phyloP scores from a whole-genome alignment of 2,797 vertebrate species.

The Mormyrus proboscirostris region DNA sequence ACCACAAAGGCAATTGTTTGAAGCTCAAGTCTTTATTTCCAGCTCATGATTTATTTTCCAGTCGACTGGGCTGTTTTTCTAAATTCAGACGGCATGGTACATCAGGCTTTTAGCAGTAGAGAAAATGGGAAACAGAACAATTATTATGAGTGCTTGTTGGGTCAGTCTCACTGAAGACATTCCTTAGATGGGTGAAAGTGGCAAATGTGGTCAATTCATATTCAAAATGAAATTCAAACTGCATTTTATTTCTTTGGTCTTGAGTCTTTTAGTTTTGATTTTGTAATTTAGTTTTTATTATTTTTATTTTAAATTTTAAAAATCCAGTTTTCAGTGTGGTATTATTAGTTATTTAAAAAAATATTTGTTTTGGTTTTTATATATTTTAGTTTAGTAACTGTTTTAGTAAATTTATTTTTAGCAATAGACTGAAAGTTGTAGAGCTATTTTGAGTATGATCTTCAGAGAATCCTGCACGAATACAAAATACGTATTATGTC shows the following conservation, averaged over 20 bases:
- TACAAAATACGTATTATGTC: neutral
- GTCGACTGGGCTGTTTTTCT: neutral
- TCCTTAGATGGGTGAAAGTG: neutral
- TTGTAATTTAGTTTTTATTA: neutral
- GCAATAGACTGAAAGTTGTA: neutral
- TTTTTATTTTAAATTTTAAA: neutral
- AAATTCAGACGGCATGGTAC: neutral
- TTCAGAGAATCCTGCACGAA: neutral
- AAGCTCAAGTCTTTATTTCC: neutral
- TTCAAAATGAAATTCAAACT: neutral
- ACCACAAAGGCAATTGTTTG: neutral
- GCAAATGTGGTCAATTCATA: neutral
- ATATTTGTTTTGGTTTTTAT: neutral
- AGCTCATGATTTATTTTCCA: slow-evolving; percentile 1
- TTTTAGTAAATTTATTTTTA: neutral
- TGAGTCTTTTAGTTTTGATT: slow-evolving; percentile 1
- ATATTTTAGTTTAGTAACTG: neutral
- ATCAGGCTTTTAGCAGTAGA: neutral
- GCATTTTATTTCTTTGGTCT: neutral
- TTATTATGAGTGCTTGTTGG: neutral
- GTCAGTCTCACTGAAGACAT: neutral
- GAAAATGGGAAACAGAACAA: neutral
- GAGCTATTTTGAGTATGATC: neutral
- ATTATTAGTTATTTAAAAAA: neutral
- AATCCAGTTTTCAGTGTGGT: neutral